Evolutionary conservation across 1,140 invertebrate species (phyloP), one percentile per base, ranked within the genome.

Genomic region (Rhyacophila brunnea): DNA sequence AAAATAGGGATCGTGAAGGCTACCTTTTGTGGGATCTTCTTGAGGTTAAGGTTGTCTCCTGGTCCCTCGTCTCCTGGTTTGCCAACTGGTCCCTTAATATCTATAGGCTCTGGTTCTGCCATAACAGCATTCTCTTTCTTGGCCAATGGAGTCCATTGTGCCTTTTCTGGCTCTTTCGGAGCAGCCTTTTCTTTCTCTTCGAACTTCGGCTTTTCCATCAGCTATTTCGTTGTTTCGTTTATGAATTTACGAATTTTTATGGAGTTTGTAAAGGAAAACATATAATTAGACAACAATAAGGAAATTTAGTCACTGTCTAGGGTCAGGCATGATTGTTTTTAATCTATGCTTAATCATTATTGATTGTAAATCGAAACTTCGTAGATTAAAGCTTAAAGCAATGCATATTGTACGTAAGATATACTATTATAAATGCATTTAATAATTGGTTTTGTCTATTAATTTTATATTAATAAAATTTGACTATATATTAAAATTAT

Each of bases 41-140:
- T 64, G 32, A 64, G 57, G 18, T 54, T 47, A 13, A 43, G 13
- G n/a, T 64, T 56, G 17, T 63, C 56, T 17, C 52, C 57, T 7
- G 52, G 52, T 28, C 36, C 34, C n/a, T 51, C 57, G n/a, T 50
- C 62, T 3, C 40, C 56, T 0, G 47, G 46, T 20, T 64, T 64
- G 7, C 45, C 56, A 10, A 53, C 45, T 44, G 32, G 35, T 19
- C 51, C 46, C 18, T 32, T 55, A 1, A 49, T 45, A 2, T 35
- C 28, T 14, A 38, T n/a, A 0, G 45, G 14, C 1, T 17, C 19
- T 1, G 57, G 15, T 15, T 82, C 81, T 11, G 64, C 66, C 1
- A 28, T 36, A 10, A 40, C 62, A 19, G 67, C 68, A 48, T 64
- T 65, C 4, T 52, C 51, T 40, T 70, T 69, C 51, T 69, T 70